Evolutionary conservation across 2,888 invertebrate genomes (phyloP), one percentile per base, ranked within the genome.

Genomic region (Eilema caniola): DNA sequence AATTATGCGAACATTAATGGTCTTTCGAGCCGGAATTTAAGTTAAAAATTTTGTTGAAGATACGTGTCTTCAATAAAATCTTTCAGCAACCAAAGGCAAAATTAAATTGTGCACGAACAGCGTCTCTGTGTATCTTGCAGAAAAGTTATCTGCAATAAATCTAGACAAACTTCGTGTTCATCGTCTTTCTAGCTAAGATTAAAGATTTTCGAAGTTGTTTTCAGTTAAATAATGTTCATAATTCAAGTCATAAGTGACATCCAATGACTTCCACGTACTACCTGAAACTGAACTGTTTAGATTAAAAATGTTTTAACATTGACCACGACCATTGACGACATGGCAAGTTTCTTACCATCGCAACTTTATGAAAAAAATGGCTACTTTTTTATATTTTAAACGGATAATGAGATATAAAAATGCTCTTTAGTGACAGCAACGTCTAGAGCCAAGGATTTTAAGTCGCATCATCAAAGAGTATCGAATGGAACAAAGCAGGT

Each of bases 401-500:
- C 60, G 7, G 1, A n/a, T 25, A 66, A 59, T 10, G 53, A n/a
- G 53, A 33, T 20, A 67, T 11, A 53, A 61, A 33, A 25, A 37
- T 67, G 14, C 10, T 61, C 8, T 16, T 11, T 33, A 67, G n/a
- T 31, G 41, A 53, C 25, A 67, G 14, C 31, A 3, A 62, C 25
- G 57, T 66, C 47, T 60, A 65, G 68, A 72, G 59, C 64, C 66
- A 47, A 62, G 68, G 68, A 68, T 74, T 64, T 78, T 78, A 80
- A 65, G 69, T 69, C 74, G 63, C 74, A 71, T 82, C 83, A 78
- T 72, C 79, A 76, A 79, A 75, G 67, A 70, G 77, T 83, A 82
- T 83, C 80, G 73, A 78, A 76, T 78, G 71, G 75, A 77, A 85
- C 85, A 85, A 85, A 83, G 80, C 77, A 75, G 82, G 80, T 82